Percentiles rank a stretch among this genome's conserved stretches.
These are phyloP conservation scores for Varanus komodoensis DNA, from an alignment of 2,113 vertebrate species.

Conservation along the genomic window DNA sequence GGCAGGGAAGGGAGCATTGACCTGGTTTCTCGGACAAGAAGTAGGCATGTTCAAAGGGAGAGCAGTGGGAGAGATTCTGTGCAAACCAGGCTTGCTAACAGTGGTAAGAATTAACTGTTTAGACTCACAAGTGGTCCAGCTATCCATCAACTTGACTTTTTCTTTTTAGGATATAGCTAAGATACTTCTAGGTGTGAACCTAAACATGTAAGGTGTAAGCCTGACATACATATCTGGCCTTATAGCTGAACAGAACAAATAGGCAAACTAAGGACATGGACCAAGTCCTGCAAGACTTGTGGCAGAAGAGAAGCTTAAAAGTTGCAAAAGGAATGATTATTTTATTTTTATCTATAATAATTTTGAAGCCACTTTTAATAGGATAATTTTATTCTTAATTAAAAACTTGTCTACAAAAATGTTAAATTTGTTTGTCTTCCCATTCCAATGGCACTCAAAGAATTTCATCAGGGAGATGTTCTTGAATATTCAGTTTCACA, in stretches of 20 bases:
- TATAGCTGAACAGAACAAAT: slow-evolving; percentile 31
- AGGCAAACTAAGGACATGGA: not conserved
- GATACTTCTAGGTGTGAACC: not conserved
- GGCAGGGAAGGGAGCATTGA: not conserved
- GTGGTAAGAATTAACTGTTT: no score
- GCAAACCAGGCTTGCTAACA: no score
- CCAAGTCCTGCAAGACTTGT: slow-evolving; percentile 5
- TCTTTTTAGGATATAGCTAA: no score
- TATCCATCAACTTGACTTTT: not conserved
- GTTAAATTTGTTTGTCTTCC: not conserved
- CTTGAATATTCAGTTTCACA: not conserved
- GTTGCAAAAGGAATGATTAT: not conserved
- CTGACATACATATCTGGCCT: not conserved
- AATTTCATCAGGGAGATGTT: not conserved
- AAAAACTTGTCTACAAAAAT: not conserved
- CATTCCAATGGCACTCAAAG: not conserved
- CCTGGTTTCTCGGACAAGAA: not conserved
- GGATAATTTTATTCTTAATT: not conserved
- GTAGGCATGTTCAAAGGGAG: not conserved
- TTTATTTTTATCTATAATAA: no score
- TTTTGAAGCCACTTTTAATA: no score
- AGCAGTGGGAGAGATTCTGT: not conserved
- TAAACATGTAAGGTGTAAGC: not conserved
- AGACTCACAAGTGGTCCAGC: no score
- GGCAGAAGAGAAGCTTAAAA: not conserved